Percentiles rank a stretch among this genome's conserved stretches.
phyloP scores from a whole-genome alignment of 2,113 vertebrate genomes.

The Saimiri boliviensis region DNA sequence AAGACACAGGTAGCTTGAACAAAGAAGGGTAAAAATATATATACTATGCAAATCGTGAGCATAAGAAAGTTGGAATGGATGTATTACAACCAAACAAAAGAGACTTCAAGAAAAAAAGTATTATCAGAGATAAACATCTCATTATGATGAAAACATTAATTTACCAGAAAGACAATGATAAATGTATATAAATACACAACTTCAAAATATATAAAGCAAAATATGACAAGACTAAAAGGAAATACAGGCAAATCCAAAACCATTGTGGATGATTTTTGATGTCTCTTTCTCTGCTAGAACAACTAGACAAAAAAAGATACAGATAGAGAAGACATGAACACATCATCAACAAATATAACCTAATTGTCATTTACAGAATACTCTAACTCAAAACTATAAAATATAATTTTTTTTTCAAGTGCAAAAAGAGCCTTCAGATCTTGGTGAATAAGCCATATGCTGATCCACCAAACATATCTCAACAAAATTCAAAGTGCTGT shows the following conservation, averaged over 20 bases:
- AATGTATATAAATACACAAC: background rate
- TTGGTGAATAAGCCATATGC: background rate
- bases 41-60: background rate
- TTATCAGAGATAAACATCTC: background rate
- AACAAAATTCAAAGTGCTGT: background rate
- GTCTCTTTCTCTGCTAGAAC: background rate
- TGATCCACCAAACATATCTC: background rate
- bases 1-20: background rate
- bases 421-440: background rate
- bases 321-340: background rate
- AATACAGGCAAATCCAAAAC: background rate
- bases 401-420: background rate
- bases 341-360: background rate
- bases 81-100: background rate
- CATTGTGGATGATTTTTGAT: background rate
- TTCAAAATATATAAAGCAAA: background rate
- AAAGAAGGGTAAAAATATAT: background rate
- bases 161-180: background rate
- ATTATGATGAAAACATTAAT: background rate
- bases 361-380: background rate
- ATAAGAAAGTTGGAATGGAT: background rate
- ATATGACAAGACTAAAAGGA: background rate
- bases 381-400: background rate
- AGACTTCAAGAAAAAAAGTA: background rate
- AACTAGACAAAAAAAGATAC: background rate